These are phyloP conservation scores for Pituophis catenifer DNA, from an alignment of 2,113 vertebrate genomes.

Conservation along the genomic window DNA sequence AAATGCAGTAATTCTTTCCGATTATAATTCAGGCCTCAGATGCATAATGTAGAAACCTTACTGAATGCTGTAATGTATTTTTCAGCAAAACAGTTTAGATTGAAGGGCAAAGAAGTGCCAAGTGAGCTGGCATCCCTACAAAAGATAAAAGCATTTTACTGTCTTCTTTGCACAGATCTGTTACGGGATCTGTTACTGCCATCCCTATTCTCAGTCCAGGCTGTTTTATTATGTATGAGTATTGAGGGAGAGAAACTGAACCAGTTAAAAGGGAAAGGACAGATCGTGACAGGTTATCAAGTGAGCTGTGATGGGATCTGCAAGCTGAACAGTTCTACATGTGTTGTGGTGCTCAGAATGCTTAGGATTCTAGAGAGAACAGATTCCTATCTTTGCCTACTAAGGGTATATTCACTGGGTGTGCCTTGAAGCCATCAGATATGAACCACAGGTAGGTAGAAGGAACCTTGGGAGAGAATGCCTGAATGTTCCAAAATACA, in stretches of 20 bases:
- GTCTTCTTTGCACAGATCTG: constrained; percentile 40
- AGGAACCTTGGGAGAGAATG: not conserved
- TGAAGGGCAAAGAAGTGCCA: constrained; percentile 8
- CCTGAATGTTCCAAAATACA: not conserved
- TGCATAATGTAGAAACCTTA: not conserved
- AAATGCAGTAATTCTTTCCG: constrained; percentile 35
- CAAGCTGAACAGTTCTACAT: not conserved
- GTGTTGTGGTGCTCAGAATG: not conserved
- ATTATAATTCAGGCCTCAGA: constrained; percentile 22
- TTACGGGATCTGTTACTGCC: not conserved
- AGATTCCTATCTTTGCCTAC: not conserved
- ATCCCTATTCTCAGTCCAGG: constrained; percentile 8
- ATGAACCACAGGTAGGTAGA: not conserved
- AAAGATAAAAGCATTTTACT: constrained; percentile 25
- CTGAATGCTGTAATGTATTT: constrained; percentile 34
- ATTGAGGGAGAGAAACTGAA: not conserved
- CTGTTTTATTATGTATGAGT: constrained; percentile 38
- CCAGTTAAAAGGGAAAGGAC: not conserved
- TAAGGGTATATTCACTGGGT: not conserved
- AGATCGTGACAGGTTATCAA: not conserved
- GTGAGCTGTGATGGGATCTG: not conserved
- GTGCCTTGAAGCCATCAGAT: not conserved
- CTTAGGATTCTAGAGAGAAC: not conserved
- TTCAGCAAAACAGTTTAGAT: constrained; percentile 27
- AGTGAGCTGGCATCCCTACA: constrained; percentile 19